phyloP scores from a whole-genome alignment of 1,140 invertebrate genomes.

The Ditylenchus dipsaci region DNA sequence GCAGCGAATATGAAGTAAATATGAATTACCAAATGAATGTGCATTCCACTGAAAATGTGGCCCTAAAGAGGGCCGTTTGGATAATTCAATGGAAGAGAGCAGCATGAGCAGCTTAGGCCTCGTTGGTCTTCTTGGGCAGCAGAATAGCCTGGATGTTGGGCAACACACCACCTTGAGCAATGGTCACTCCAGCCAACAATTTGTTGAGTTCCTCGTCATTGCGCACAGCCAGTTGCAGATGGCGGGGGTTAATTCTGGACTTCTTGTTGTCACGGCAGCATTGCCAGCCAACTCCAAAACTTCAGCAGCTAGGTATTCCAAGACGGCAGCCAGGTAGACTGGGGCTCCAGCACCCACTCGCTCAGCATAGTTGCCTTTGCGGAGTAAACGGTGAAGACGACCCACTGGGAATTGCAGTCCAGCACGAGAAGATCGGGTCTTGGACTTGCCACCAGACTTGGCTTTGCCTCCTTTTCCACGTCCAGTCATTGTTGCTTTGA shows the following conservation, averaged over 20 bases:
- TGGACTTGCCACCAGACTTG: constrained; percentile 68
- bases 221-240: constrained; percentile 59
- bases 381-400: constrained; percentile 67
- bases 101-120: constrained; percentile 59
- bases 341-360: constrained; percentile 69
- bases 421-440: constrained; percentile 69
- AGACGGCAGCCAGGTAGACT: constrained; percentile 69
- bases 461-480: constrained; percentile 69
- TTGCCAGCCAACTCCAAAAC: constrained; percentile 68
- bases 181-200: too few relatives aligned
- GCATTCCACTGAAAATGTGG: constrained; percentile 4
- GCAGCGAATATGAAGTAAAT: too few relatives aligned
- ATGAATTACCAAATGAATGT: background rate
- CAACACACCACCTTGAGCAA: too few relatives aligned
- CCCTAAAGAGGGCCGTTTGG: constrained; percentile 32
- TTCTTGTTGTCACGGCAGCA: constrained; percentile 64
- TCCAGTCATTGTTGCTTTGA: constrained; percentile 56
- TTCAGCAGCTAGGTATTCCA: constrained; percentile 68
- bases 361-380: too few relatives aligned
- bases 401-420: constrained; percentile 69
- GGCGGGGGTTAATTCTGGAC: too few relatives aligned
- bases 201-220: constrained; percentile 49
- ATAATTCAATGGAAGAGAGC: constrained; percentile 7
- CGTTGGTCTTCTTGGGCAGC: too few relatives aligned
- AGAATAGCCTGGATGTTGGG: too few relatives aligned